phyloP scores from a whole-genome alignment of 2,797 vertebrate genomes.

The Spea hammondii region DNA sequence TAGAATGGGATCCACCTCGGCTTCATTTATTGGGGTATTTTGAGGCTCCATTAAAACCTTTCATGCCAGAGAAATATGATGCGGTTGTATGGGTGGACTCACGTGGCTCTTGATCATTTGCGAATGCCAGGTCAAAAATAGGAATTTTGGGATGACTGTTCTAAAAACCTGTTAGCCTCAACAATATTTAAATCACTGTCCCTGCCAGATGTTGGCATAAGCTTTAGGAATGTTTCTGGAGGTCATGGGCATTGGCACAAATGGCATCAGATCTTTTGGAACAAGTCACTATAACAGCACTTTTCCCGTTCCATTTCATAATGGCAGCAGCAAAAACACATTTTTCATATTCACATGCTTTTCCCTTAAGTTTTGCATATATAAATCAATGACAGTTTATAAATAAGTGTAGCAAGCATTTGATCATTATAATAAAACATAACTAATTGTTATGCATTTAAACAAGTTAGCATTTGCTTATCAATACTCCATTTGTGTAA shows the following conservation, averaged over 20 bases:
- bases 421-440: no score
- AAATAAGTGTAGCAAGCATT: no score
- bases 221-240: background rate
- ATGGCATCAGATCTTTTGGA: background rate
- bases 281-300: no score
- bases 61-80: conserved; percentile 11
- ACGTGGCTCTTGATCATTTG: background rate
- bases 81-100: conserved; percentile 2
- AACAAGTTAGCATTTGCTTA: no score
- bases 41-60: accelerated
- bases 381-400: no score
- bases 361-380: no score
- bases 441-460: no score
- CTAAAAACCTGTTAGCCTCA: no score
- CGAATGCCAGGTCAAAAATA: background rate
- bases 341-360: no score
- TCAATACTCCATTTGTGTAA: no score
- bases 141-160: background rate
- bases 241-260: background rate
- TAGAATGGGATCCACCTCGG: accelerated
- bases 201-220: background rate
- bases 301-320: no score
- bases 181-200: background rate
- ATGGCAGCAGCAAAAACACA: no score
- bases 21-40: conserved; percentile 53